Conservation (phyloP, 37 sponge, comb jelly and placozoan genomes). For the Aphrocallistes beatrix region DNA sequence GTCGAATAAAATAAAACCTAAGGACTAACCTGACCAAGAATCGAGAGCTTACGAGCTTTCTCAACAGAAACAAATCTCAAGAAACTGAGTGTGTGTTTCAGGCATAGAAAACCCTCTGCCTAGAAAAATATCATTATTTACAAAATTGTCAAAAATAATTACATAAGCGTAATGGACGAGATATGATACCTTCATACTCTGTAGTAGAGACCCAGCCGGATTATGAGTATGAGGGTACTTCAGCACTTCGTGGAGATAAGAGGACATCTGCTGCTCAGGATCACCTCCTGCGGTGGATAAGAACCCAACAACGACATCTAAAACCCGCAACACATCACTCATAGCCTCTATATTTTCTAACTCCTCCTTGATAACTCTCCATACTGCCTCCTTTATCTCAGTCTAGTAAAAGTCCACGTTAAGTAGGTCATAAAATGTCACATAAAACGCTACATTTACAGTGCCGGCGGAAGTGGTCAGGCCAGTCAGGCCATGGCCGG, state of each 20-base stretch:
- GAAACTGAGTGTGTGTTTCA: not conserved
- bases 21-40: not conserved
- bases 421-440: too few relatives aligned
- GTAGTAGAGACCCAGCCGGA: not conserved
- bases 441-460: too few relatives aligned
- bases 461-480: too few relatives aligned
- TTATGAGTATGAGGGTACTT: not conserved
- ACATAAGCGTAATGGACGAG: too few relatives aligned
- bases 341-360: not conserved
- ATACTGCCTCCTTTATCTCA: not conserved
- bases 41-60: not conserved
- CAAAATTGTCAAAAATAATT: not conserved
- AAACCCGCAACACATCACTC: not conserved
- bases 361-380: not conserved
- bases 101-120: not conserved
- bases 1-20: not conserved
- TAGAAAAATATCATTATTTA: not conserved
- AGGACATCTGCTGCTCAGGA: not conserved
- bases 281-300: constrained; percentile 10
- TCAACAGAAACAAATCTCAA: not conserved
- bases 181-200: not conserved
- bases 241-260: not conserved
- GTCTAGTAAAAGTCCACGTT: too few relatives aligned
- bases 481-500: too few relatives aligned
- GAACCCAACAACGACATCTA: constrained; percentile 9